phyloP scores from a whole-genome alignment of 2,113 vertebrate genomes.

The Nanger granti region DNA sequence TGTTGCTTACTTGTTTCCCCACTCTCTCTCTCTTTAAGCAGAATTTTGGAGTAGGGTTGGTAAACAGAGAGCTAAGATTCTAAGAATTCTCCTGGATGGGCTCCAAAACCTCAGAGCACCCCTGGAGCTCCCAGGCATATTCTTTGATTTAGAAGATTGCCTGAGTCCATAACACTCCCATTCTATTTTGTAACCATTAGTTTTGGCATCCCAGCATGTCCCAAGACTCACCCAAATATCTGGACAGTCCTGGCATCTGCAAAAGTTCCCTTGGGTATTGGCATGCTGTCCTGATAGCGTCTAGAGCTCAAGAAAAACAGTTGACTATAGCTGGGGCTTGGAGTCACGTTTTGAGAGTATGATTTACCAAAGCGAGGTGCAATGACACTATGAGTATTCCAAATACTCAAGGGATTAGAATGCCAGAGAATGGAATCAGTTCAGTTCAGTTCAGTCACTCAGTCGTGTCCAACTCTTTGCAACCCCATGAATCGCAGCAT shows the following conservation, averaged over 20 bases:
- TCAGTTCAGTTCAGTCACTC: no score
- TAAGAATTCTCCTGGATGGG: constrained; percentile 40
- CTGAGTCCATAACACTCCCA: background rate
- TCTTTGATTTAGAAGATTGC: constrained; percentile 41
- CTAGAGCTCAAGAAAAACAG: constrained; percentile 8
- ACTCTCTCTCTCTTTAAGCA: background rate
- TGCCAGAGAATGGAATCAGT: background rate
- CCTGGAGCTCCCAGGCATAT: background rate
- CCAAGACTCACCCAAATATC: background rate
- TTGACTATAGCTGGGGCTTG: background rate
- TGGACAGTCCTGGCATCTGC: background rate
- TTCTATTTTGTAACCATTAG: constrained; percentile 31
- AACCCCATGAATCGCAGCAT: no score
- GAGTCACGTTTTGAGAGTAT: background rate
- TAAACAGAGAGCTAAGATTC: constrained; percentile 43
- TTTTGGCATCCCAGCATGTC: constrained; percentile 23
- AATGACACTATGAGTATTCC: background rate
- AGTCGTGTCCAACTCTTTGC: no score
- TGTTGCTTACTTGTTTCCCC: background rate
- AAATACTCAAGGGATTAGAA: background rate
- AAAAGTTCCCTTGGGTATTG: background rate
- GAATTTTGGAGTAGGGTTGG: constrained; percentile 9
- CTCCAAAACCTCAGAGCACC: constrained; percentile 29
- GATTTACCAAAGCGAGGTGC: constrained; percentile 8
- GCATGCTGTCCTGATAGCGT: background rate